phyloP scores from a whole-genome alignment of 2,113 vertebrate genomes.

The Amphiprion percula region DNA sequence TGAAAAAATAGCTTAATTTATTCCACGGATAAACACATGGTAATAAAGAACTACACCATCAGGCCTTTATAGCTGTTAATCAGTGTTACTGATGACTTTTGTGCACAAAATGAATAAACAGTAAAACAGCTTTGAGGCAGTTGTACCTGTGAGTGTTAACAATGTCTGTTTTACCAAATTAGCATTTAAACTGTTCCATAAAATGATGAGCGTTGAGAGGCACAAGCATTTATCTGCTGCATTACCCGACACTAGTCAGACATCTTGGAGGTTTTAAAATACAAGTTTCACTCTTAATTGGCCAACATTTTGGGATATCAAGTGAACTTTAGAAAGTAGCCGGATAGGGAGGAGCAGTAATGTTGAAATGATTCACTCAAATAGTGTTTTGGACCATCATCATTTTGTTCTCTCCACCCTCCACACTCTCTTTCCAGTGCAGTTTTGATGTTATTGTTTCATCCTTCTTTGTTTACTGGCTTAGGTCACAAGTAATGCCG shows the following conservation, averaged over 20 bases:
- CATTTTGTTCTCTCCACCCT: background rate
- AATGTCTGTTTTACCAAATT: background rate
- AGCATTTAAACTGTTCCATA: background rate
- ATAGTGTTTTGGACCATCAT: background rate
- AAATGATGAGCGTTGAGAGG: background rate
- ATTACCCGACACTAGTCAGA: background rate
- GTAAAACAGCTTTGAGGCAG: background rate
- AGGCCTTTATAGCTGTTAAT: background rate
- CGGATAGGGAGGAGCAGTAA: background rate
- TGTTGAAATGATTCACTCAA: background rate
- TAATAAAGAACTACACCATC: background rate
- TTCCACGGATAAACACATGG: background rate
- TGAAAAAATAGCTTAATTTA: background rate
- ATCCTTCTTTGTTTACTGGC: background rate
- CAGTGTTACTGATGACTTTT: no score
- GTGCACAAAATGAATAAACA: no score
- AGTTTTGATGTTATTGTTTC: constrained; percentile 1
- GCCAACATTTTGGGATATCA: background rate
- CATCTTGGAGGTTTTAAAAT: background rate
- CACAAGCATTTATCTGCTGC: background rate
- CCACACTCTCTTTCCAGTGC: background rate
- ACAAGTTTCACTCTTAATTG: background rate
- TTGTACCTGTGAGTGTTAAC: background rate
- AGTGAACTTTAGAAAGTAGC: background rate
- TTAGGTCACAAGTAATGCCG: background rate